phyloP scores from a whole-genome alignment of 2,113 vertebrate genomes.

The Quiscalus mexicanus region DNA sequence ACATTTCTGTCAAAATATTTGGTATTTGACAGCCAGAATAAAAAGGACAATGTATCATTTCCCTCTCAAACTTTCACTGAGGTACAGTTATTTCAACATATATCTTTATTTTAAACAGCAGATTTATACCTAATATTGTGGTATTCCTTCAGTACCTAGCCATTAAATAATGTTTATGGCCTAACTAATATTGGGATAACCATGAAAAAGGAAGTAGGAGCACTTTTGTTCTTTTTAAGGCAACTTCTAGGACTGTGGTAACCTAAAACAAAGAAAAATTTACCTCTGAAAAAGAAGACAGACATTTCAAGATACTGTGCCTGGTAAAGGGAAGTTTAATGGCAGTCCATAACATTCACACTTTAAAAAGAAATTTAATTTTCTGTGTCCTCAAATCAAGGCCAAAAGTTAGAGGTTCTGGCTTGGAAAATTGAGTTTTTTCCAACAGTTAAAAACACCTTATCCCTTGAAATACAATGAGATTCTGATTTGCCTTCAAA shows the following conservation, averaged over 20 bases:
- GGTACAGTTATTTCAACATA: neutral
- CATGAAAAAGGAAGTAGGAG: neutral
- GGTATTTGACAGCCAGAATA: neutral
- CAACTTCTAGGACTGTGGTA: neutral
- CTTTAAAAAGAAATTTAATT: neutral
- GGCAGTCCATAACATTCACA: neutral
- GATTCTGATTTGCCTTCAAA: neutral
- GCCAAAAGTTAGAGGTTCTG: neutral
- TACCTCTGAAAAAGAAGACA: neutral
- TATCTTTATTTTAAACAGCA: neutral
- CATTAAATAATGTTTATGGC: neutral
- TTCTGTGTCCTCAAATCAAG: neutral
- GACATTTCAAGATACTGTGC: neutral
- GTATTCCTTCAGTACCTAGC: neutral
- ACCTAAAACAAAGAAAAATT: neutral
- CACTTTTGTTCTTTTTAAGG: fast-evolving
- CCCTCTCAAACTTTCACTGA: neutral
- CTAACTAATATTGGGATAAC: neutral
- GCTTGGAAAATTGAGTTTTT: neutral
- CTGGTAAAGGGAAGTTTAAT: neutral
- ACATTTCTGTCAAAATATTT: neutral
- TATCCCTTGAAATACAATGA: neutral
- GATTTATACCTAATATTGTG: neutral
- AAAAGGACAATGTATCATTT: neutral
- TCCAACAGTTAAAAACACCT: neutral